Conservation (phyloP, 2,797 vertebrate species). For the Sebastolobus altivelis region DNA sequence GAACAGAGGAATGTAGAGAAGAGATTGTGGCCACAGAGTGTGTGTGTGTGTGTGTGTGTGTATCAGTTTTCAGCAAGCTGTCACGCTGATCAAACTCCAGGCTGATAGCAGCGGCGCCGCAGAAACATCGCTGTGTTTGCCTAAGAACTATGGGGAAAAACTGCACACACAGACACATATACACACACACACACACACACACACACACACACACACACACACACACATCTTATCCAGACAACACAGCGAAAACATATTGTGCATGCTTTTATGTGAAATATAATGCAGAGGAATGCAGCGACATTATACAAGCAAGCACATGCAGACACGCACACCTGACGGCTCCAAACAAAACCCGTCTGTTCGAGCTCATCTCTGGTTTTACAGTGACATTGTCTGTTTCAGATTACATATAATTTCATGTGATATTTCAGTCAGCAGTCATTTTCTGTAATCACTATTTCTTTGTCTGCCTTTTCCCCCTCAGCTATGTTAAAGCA, state of each 20-base stretch:
- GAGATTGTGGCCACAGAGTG: constrained; percentile 54
- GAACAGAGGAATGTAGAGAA: constrained; percentile 49
- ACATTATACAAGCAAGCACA: constrained; percentile 62
- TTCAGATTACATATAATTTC: constrained; percentile 44
- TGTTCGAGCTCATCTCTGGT: constrained; percentile 18
- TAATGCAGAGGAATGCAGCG: constrained; percentile 65
- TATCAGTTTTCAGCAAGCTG: constrained; percentile 84
- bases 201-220: constrained; percentile 9
- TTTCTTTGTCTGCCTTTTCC: constrained; percentile 16
- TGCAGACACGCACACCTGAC: constrained; percentile 52
- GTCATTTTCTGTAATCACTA: constrained; percentile 30
- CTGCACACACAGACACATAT: constrained; percentile 14
- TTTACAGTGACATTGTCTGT: constrained; percentile 34
- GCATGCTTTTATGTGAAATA: constrained; percentile 72
- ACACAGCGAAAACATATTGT: constrained; percentile 46
- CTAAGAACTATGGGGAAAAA: constrained; percentile 52
- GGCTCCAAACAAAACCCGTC: constrained; percentile 35
- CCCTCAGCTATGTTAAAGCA: constrained; percentile 12
- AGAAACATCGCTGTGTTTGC: constrained; percentile 78
- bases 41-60: neutral
- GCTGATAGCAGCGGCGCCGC: constrained; percentile 77
- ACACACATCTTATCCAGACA: constrained; percentile 29
- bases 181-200: constrained; percentile 32
- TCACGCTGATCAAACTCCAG: constrained; percentile 78
- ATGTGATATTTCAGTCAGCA: neutral